Base-by-base conservation (phyloP, 2,113 vertebrate species). In the Oreocharis arfaki region DNA sequence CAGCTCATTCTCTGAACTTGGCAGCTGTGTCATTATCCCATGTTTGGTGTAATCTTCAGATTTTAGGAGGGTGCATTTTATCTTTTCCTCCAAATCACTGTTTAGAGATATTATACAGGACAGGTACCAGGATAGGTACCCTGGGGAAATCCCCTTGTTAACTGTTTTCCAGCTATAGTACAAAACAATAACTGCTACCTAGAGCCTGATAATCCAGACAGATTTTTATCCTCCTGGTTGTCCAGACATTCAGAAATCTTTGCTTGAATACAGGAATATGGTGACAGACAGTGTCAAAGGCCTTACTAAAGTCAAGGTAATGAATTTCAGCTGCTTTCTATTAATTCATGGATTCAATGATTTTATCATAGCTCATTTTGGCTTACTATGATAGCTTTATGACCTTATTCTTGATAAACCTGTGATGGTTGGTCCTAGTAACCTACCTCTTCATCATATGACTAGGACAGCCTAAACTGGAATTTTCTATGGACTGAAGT, bases 121-220 rank as follows among this genome's bases (percentile, higher is more conserved):
- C 19, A 78, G 3, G 14, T 30, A 46, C 15, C 32, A 60, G 5
- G n/a, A n/a, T 1, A 57, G 12, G 42, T 1, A 3, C 4, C 5
- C 22, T 65, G 26, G 12, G 17, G 28, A 81, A 50, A 35, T 49
- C 6, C 7, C 9, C 37, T 71, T 46, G 9, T 33, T 55, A 55
- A 65, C 20, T 84, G 9, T 15, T 60, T 30, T 55, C 57, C 26
- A 67, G 6, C 10, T 42, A 11, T 11, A 71, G 9, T 33, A 42
- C 24, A 75, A 60, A 75, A 26, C 9, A 44, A 5, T 13, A 50
- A 39, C 14, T 23, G 16, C n/a, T 53, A 49, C 26, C 4, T 63
- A 52, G 8, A 81, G 3, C 7, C 32, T 84, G 56, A 55, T 27
- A 64, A 33, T 55, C 10, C 28, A 39, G 22, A 28, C 6, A 42